Evolutionary conservation across 2,888 invertebrate species (phyloP), one percentile per base, ranked within the genome.

Genomic region (Heliconius hortense): DNA sequence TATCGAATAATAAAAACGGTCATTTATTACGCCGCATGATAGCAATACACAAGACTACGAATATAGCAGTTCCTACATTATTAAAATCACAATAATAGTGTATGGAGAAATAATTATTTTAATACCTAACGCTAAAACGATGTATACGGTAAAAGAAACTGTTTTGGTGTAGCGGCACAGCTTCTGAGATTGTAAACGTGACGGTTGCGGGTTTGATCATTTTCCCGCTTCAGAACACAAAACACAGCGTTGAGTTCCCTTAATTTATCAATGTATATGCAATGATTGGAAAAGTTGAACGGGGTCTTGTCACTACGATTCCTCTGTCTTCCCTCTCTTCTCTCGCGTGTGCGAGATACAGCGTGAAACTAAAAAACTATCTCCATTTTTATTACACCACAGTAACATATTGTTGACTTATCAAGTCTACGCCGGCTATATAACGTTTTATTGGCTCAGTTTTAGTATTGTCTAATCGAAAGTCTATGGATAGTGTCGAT

Each of bases 381-480:
- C 13, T 26, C 31, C 0, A 31, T 69, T 53, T 68, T 68, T 48
- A 67, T 26, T 43, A 59, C 56, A 24, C 43, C 74, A 74, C 60
- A 74, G 53, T 67, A 31, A 69, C 60, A 62, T 43, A 69, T 35
- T 69, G 39, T 69, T 56, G 73, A 43, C 73, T 76, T 74, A 72
- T 72, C 72, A 69, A 53, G 67, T 68, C n/a, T 66, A 62, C 72
- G 71, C 43, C n/a, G 31, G 69, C 64, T 69, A 69, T 48, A 77
- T 75, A 77, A 77, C 77, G 39, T 75, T 77, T 77, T 77, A 77
- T 77, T 70, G 63, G 67, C 67, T 76, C 60, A 35, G 60, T 74
- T 77, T 77, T 63, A 74, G 76, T 74, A 26, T 59, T 71, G 31
- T 62, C 76, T 77, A 74, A 77, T 77, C 72, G 74, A 77, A 77